These are phyloP conservation scores for Sandelia bainsii DNA, from an alignment of 2,797 vertebrate species.

Conservation along the genomic window DNA sequence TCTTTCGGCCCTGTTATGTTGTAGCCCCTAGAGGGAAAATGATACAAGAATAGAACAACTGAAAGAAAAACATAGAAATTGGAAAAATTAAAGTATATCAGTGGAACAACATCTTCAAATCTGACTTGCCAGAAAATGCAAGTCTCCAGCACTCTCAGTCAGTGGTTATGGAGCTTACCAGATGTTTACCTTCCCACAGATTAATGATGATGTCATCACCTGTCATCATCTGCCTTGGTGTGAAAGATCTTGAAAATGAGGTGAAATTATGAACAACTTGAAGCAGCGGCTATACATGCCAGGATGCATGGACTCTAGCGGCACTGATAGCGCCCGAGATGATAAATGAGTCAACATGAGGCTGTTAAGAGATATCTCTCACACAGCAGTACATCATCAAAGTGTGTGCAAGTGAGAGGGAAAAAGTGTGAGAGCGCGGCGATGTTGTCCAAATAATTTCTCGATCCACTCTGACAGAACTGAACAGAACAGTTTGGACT, in stretches of 20 bases:
- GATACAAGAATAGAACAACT: conserved; percentile 23
- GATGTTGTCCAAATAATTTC: conserved; percentile 48
- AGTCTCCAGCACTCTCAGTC: conserved; percentile 18
- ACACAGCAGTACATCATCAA: conserved; percentile 56
- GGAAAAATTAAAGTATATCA: conserved; percentile 55
- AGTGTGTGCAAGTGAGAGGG: conserved; percentile 7
- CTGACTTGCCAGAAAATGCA: conserved; percentile 46
- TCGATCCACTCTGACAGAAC: conserved; percentile 22
- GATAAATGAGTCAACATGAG: conserved; percentile 78
- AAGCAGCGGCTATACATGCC: conserved; percentile 27
- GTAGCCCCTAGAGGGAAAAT: conserved; percentile 39
- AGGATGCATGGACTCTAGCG: conserved; percentile 34
- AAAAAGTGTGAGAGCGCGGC: conserved; percentile 9
- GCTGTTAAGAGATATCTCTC: conserved; percentile 67
- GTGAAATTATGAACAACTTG: conserved; percentile 48
- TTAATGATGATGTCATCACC: conserved; percentile 52
- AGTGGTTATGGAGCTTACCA: conserved; percentile 11
- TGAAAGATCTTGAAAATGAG: conserved; percentile 68
- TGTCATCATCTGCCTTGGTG: conserved; percentile 48
- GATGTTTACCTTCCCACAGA: conserved; percentile 49
- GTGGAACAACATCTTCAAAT: conserved; percentile 35
- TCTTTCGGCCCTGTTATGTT: conserved; percentile 43
- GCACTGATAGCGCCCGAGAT: conserved; percentile 71
- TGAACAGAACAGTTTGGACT: conserved; percentile 49
- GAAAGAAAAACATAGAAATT: conserved; percentile 40